Conservation (phyloP, 2,113 vertebrate species). For the Engraulis encrasicolus region DNA sequence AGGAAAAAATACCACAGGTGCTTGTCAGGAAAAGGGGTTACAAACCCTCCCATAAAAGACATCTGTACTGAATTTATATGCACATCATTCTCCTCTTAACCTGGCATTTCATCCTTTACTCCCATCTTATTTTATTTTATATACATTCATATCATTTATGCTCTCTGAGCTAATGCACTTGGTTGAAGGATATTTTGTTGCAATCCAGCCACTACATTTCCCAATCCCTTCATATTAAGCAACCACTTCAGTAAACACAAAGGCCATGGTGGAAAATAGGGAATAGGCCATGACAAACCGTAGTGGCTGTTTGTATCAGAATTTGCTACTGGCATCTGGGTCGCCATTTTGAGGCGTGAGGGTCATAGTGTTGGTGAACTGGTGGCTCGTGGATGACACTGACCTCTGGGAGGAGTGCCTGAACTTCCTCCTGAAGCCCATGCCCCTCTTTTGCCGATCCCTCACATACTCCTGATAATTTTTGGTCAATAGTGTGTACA, state of each 20-base stretch:
- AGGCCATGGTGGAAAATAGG: not conserved
- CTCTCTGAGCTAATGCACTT: not conserved
- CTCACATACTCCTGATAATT: slow-evolving; percentile 61
- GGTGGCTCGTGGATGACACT: slow-evolving; percentile 52
- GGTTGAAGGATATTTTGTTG: not conserved
- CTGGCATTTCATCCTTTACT: not conserved
- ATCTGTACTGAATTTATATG: not conserved
- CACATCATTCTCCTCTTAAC: not conserved
- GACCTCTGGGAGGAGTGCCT: slow-evolving; percentile 52
- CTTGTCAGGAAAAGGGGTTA: not conserved
- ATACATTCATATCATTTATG: not conserved
- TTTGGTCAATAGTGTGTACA: slow-evolving; percentile 59
- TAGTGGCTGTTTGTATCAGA: not conserved
- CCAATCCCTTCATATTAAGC: not conserved
- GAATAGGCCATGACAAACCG: not conserved
- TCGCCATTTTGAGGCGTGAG: slow-evolving; percentile 22
- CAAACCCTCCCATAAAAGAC: not conserved
- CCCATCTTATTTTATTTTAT: not conserved
- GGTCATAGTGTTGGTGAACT: slow-evolving; percentile 46
- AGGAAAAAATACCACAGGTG: not conserved
- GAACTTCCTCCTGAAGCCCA: slow-evolving; percentile 46
- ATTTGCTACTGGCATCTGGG: slow-evolving; percentile 23
- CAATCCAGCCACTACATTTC: slow-evolving; percentile 8
- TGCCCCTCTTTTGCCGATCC: slow-evolving; percentile 43
- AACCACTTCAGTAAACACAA: not conserved